Evolutionary conservation across 2,113 vertebrate species (phyloP), one percentile per base, ranked within the genome.

Genomic region (Coregonus clupeaformis): DNA sequence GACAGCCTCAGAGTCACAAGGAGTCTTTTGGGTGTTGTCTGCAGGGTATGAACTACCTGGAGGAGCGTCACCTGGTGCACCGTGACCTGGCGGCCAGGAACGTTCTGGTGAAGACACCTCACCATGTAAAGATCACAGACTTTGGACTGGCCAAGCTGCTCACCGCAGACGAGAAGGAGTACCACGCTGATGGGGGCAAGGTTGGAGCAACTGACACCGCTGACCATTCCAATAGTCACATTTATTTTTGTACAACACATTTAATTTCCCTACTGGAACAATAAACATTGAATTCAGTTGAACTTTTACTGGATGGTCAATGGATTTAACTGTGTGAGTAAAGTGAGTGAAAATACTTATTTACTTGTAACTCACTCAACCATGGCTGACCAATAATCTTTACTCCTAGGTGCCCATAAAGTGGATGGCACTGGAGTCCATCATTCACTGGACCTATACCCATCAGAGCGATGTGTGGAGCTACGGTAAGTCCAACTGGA

Each of bases 401-500:
- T 55, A 59, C 22, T 29, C 72, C 69, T 9, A 99, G 97, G 96
- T 98, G 65, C 97, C 97, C 30, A 98, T 99, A 79, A 99, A 99
- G 85, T 99, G 97, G 97, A 98, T 99, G 97, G 97, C 97, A 0
- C 76, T 99, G 84, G 97, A 99, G 84, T 98, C 96, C 0, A 98
- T 99, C 91, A 89, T 97, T 67, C 95, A 98, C 81, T 93, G 95
- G 77, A 98, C 95, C 66, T 99, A 97, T 72, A 99, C 97, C 32
- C 96, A 98, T 77, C 96, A 98, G 86, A 99, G 97, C 62, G 97
- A 99, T 11, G 97, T 99, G 59, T 99, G 97, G 97, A 99, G 97
- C 91, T 99, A 97, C 0, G 97, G 97, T 98, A 74, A 91, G 95
- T 91, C 75, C 63, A 5, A 67, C 5, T 11, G 9, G 36, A 68